phyloP scores from a whole-genome alignment of 35 echinoderm and acorn worm species.

The Ptychodera flava region DNA sequence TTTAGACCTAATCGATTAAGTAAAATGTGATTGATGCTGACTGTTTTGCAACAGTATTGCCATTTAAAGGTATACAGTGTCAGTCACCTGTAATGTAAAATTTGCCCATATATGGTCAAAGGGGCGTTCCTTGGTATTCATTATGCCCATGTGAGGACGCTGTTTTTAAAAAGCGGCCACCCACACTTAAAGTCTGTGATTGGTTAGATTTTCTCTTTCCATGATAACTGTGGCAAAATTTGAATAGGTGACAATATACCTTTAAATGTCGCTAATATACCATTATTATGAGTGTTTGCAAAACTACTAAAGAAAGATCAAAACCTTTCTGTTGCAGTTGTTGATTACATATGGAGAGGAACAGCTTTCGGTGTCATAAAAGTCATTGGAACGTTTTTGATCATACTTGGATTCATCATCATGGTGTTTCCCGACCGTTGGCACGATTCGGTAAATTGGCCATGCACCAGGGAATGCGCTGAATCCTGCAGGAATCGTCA shows the following conservation, averaged over 20 bases:
- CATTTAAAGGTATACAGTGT: no score
- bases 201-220: background rate
- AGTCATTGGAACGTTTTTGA: conserved; percentile 46
- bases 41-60: no score
- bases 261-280: background rate
- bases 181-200: background rate
- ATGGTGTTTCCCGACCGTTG: conserved; percentile 61
- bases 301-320: background rate
- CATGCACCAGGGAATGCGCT: no score
- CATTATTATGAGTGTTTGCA: no score
- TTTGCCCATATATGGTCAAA: no score
- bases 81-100: no score
- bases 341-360: conserved; percentile 57
- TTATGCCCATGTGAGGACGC: background rate
- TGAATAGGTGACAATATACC: background rate
- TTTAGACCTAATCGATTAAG: no score
- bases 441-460: conserved; percentile 8
- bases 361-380: conserved; percentile 33
- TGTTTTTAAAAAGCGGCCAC: background rate
- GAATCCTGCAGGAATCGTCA: no score
- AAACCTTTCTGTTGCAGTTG: conserved; percentile 37
- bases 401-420: conserved; percentile 67
- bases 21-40: no score
- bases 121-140: no score
- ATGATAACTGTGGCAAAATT: background rate